Evolutionary conservation across 2,888 invertebrate genomes (phyloP), one percentile per base, ranked within the genome.

Genomic region (Pelosia muscerda): DNA sequence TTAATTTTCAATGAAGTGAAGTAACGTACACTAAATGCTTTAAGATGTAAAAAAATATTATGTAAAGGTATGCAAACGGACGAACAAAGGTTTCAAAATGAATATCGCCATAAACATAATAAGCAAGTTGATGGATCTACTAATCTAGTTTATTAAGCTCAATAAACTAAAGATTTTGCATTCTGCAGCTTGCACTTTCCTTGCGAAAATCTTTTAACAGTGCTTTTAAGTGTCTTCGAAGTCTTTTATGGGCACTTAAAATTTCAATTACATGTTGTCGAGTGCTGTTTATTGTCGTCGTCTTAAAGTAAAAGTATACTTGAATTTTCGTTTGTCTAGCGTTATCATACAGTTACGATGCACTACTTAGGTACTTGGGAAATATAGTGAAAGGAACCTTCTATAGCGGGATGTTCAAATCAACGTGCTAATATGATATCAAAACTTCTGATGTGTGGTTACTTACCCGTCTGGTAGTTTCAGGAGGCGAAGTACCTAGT

Each of bases 231-330:
- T 64, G 42, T 23, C 31, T 57, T 65, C 31, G 23, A 65, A 65
- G 65, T 49, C 42, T 49, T 42, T 65, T 53, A 65, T 53, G 59
- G 60, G 38, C 38, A 60, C 60, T 60, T 66, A 55, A 66, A 65
- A 65, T 54, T 60, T 60, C 25, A 54, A 54, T 65, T 34, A 65
- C 25, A 54, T 34, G 54, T 60, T 54, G 26, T 60, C 55, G 60
- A 66, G 55, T 54, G 26, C 60, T 66, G 60, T 55, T 65, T 60
- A 54, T 25, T 26, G 25, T 66, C 26, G 13, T n/a, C 26, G 15
- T 25, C 10, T 4, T 55, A 26, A 42, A 42, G 25, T 11, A 56
- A 26, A 42, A 19, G 6, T 49, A 22, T 6, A 59, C 22, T 58
- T 23, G 6, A 5, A 53, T 22, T 4, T 28, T 31, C n/a, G n/a